Evolutionary conservation across 2,888 invertebrate genomes (phyloP).

Genomic region (Philaethria dido): DNA sequence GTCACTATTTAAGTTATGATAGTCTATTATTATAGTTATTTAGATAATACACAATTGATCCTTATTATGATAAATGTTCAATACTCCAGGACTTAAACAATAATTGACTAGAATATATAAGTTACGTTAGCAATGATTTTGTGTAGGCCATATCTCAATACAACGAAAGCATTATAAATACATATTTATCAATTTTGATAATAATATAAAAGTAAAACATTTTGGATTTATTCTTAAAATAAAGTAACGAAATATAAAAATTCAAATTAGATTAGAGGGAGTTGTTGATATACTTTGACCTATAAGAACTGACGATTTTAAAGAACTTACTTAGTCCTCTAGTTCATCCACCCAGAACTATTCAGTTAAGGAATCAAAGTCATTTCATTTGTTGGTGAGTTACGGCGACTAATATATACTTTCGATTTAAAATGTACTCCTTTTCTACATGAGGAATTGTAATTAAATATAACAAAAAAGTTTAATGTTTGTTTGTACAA

Average conservation of each 20-base stretch:
- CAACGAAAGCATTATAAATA: constrained; percentile 13
- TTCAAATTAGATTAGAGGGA: too few species aligned
- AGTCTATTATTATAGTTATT: constrained; percentile 21
- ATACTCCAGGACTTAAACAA: constrained; percentile 42
- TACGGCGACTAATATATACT: too few species aligned
- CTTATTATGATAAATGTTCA: constrained; percentile 38
- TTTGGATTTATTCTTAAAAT: neutral
- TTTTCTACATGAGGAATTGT: neutral
- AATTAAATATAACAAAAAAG: too few species aligned
- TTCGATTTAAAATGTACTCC: neutral
- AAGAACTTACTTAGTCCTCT: too few species aligned
- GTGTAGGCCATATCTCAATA: constrained; percentile 60
- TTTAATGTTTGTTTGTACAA: too few species aligned
- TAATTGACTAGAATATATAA: constrained; percentile 78
- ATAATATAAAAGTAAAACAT: too few species aligned
- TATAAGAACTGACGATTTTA: too few species aligned
- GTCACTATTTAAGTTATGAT: constrained; percentile 21
- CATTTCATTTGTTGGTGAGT: too few species aligned
- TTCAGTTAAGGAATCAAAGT: too few species aligned
- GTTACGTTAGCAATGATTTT: constrained; percentile 52
- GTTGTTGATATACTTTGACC: too few species aligned
- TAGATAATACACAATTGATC: constrained; percentile 36
- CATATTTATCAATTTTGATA: too few species aligned
- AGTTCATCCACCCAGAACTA: too few species aligned
- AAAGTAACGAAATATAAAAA: neutral